phyloP scores from a whole-genome alignment of 2,888 invertebrate species.

The Octodonta nipae region DNA sequence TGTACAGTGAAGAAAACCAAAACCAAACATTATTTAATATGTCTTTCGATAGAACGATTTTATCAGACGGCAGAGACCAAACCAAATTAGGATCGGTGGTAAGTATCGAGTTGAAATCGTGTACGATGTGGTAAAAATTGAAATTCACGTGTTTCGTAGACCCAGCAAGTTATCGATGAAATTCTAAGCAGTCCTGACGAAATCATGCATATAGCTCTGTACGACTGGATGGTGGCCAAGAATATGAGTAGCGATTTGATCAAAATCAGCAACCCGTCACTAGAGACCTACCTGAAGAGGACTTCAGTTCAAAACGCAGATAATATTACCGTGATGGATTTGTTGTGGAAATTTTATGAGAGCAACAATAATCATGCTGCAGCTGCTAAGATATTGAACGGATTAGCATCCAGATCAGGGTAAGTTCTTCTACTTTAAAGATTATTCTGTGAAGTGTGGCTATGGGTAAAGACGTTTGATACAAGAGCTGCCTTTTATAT shows the following conservation, averaged over 20 bases:
- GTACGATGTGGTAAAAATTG: no score
- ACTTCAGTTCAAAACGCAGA: slow-evolving; percentile 45
- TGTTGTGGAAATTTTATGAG: slow-evolving; percentile 94
- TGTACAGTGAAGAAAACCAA: slow-evolving; percentile 34
- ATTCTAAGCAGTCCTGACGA: slow-evolving; percentile 67
- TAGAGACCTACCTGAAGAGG: slow-evolving; percentile 62
- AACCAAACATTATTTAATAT: slow-evolving; percentile 3
- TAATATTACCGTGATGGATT: slow-evolving; percentile 43
- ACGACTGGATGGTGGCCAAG: slow-evolving; percentile 81
- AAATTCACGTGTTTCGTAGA: slow-evolving; percentile 31
- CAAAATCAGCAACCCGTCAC: slow-evolving; percentile 50
- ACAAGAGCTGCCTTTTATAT: no score
- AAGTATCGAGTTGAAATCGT: no score
- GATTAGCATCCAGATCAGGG: slow-evolving; percentile 65
- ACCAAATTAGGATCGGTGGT: slow-evolving; percentile 11
- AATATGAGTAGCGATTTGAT: slow-evolving; percentile 59
- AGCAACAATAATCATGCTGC: slow-evolving; percentile 80
- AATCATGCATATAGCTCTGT: slow-evolving; percentile 77
- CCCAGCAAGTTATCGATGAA: slow-evolving; percentile 49
- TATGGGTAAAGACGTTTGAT: no score
- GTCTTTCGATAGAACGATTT: slow-evolving; percentile 10
- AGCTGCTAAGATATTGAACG: slow-evolving; percentile 81
- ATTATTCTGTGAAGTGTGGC: no score
- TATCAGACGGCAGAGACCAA: slow-evolving; percentile 11
- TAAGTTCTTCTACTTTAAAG: slow-evolving; percentile 27